These are phyloP conservation scores for Rhea pennata DNA, from an alignment of 2,113 vertebrate species.

Conservation along the genomic window DNA sequence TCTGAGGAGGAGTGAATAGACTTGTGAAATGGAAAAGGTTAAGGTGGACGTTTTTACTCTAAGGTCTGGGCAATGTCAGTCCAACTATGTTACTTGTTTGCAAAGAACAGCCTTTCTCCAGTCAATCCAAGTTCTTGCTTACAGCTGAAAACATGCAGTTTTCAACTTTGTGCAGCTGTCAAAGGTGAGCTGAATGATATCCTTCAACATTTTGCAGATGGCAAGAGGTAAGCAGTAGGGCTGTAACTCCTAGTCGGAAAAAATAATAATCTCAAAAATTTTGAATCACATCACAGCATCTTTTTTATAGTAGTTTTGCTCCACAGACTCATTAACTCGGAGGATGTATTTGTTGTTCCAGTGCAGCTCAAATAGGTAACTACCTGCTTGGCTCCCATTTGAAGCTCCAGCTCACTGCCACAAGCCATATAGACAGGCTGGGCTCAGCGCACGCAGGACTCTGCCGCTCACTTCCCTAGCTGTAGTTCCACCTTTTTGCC, in stretches of 20 bases:
- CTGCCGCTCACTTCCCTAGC: background rate
- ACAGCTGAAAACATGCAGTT: background rate
- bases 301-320: background rate
- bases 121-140: background rate
- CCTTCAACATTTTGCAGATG: background rate
- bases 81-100: background rate
- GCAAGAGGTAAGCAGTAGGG: background rate
- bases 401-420: background rate
- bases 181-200: background rate
- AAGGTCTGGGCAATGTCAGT: background rate
- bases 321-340: background rate
- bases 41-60: background rate
- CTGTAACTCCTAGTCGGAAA: background rate
- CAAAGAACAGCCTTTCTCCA: background rate
- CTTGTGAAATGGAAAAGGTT: background rate
- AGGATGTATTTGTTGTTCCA: rapidly evolving
- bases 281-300: background rate
- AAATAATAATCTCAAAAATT: background rate
- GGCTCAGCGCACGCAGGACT: background rate
- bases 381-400: background rate
- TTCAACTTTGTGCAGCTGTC: background rate
- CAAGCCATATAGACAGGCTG: rapidly evolving
- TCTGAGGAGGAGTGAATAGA: background rate
- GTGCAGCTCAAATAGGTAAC: background rate
- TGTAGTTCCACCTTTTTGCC: background rate